Base-by-base conservation (phyloP, 2,888 invertebrate species). In the Gnatocerus cornutus region DNA sequence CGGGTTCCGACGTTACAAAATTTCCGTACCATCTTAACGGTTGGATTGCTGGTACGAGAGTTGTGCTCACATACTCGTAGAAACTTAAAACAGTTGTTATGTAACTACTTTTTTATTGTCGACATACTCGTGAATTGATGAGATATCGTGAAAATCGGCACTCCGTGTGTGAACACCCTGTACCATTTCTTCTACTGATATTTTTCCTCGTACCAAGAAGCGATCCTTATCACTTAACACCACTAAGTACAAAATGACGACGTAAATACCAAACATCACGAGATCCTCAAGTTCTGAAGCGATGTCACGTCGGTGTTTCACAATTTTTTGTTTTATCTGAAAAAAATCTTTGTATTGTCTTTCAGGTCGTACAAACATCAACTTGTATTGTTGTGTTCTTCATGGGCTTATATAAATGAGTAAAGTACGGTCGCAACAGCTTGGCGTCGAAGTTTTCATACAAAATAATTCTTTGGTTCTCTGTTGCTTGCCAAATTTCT, bases 21-120 rank as follows among this genome's bases (percentile, higher is more conserved):
- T 71, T 75, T 10, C 74, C 78, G 50, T 81, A 81, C 80, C 80
- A 82, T n/a, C 71, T 70, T 1, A 30, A 63, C 1, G 78, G 72
- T 48, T 81, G 81, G 21, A 78, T 37, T 10, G 74, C 66, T 3
- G 68, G 69, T 9, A 80, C 69, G 0, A 80, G 58, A 5, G 76
- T 75, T 0, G 61, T 13, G 10, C 67, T 46, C 13, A 78, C 33
- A 59, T 76, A 79, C 3, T 67, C 58, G 41, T 73, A 52, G 1
- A 79, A 72, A 7, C 78, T 79, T 45, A 46, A 77, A 74, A n/a
- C 2, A 21, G 2, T 21, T 3, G 21, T 21, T 21, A 21, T n/a
- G n/a, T n/a, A n/a, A n/a, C n/a, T n/a, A n/a, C n/a, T n/a, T n/a
- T n/a, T n/a, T n/a, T n/a, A 21, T 3, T 21, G 21, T 21, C 21